Percentiles rank a stretch among this genome's conserved stretches.
These are phyloP conservation scores for Andrena marginata DNA, from an alignment of 2,888 invertebrate species.

Conservation along the genomic window DNA sequence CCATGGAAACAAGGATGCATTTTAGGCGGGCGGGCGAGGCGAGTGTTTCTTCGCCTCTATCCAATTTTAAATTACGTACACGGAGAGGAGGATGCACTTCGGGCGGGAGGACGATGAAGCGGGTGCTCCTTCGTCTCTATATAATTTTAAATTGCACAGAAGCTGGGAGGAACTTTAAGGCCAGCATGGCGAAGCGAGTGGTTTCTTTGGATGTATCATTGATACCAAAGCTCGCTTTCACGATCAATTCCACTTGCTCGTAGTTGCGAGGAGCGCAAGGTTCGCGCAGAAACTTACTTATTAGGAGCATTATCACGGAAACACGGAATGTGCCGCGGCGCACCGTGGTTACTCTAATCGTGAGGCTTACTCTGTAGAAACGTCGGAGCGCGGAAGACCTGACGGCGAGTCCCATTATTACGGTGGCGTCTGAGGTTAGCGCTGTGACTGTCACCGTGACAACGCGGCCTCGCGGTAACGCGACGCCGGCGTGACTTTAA, in stretches of 20 bases:
- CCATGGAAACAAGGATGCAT: not conserved
- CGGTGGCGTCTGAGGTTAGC: slow-evolving; percentile 33
- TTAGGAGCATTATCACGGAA: slow-evolving; percentile 15
- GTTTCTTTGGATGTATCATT: not conserved
- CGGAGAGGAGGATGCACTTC: too few species aligned
- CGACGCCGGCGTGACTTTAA: not conserved
- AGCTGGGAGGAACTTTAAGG: not conserved
- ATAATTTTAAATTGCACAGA: not conserved
- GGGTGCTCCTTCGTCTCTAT: not conserved
- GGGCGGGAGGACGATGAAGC: too few species aligned
- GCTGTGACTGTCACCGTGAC: not conserved
- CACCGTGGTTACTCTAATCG: slow-evolving; percentile 34
- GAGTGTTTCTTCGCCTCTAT: too few species aligned
- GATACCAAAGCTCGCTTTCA: not conserved
- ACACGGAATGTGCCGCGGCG: not conserved
- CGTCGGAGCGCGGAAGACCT: not conserved
- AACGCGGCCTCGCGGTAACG: slow-evolving; percentile 2
- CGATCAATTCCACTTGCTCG: slow-evolving; percentile 14
- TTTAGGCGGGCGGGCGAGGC: too few species aligned
- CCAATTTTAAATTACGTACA: too few species aligned
- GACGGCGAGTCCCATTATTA: slow-evolving; percentile 16
- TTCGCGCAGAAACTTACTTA: slow-evolving; percentile 3
- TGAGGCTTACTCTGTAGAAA: slow-evolving; percentile 13
- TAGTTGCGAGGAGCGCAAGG: not conserved
- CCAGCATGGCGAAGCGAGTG: not conserved